Percentiles rank a stretch among this genome's conserved stretches.
These are phyloP conservation scores for Astyanax mexicanus DNA, from an alignment of 2,797 vertebrate species.

Conservation along the genomic window DNA sequence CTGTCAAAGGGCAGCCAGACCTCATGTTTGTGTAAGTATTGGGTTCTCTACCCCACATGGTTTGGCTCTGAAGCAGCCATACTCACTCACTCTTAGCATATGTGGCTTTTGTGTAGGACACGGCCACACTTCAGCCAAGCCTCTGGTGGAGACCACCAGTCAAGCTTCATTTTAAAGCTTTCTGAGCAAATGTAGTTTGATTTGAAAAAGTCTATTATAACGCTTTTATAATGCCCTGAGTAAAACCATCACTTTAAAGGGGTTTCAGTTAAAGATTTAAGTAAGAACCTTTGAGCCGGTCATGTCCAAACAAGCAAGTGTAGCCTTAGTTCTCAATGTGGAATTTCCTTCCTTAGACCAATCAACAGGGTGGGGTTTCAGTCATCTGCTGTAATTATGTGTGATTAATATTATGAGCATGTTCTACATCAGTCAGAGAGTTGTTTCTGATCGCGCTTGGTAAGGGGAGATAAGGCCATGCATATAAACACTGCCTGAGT, in stretches of 20 bases:
- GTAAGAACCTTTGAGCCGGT: slow-evolving; percentile 18
- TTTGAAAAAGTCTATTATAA: no score
- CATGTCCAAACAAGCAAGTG: slow-evolving; percentile 38
- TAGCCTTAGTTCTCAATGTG: slow-evolving; percentile 46
- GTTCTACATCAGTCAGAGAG: slow-evolving; percentile 44
- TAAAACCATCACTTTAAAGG: background rate
- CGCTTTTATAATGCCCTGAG: background rate
- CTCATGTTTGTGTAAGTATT: slow-evolving; percentile 29
- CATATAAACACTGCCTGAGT: slow-evolving; percentile 53
- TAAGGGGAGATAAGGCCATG: slow-evolving; percentile 26
- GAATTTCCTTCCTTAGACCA: slow-evolving; percentile 64
- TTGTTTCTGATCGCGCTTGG: background rate
- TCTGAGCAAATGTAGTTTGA: background rate
- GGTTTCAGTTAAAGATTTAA: background rate
- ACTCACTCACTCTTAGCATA: background rate
- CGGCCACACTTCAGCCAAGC: background rate
- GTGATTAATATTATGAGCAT: slow-evolving; percentile 47
- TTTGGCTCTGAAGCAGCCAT: background rate
- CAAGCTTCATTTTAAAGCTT: background rate
- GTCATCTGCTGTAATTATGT: slow-evolving; percentile 43
- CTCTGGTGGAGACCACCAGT: background rate
- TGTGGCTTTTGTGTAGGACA: background rate
- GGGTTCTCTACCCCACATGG: slow-evolving; percentile 8
- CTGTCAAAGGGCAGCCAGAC: slow-evolving; percentile 26
- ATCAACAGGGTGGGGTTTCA: slow-evolving; percentile 64